A percentile compares a stretch with the other conserved stretches of the same genome.
Conservation (phyloP, 2,888 invertebrate species). For the Dasypogon diadema region DNA sequence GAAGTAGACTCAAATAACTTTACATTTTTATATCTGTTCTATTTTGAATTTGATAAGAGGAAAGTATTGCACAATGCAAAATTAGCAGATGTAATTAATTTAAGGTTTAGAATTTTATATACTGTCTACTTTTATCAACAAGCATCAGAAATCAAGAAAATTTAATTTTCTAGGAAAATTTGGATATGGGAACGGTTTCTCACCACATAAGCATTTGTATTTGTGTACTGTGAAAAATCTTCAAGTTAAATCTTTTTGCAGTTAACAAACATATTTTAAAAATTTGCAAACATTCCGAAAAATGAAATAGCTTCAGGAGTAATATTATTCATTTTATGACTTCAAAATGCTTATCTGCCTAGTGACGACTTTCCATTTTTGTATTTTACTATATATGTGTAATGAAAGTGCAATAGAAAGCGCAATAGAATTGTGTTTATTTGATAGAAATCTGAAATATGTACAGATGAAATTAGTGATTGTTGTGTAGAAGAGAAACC, state of each 20-base stretch:
- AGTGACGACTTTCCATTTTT: conserved; percentile 32
- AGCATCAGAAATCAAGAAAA: background rate
- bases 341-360: conserved; percentile 8
- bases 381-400: conserved; percentile 29
- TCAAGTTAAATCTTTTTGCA: background rate
- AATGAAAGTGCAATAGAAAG: background rate
- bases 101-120: conserved; percentile 48
- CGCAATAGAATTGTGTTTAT: conserved; percentile 6
- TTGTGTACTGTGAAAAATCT: conserved; percentile 8
- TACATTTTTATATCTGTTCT: conserved; percentile 51
- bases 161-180: conserved; percentile 4
- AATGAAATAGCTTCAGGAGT: background rate
- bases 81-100: conserved; percentile 22
- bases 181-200: conserved; percentile 19
- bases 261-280: background rate
- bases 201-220: conserved; percentile 29
- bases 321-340: conserved; percentile 10
- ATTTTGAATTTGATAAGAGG: conserved; percentile 43
- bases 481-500: conserved; percentile 26
- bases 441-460: background rate
- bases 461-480: conserved; percentile 5
- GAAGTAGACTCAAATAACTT: conserved; percentile 36
- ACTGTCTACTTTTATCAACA: conserved; percentile 22
- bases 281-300: conserved; percentile 20
- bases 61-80: conserved; percentile 49